Evolutionary conservation across 2,797 vertebrate species (phyloP).

Genomic region (Danionella dracula): DNA sequence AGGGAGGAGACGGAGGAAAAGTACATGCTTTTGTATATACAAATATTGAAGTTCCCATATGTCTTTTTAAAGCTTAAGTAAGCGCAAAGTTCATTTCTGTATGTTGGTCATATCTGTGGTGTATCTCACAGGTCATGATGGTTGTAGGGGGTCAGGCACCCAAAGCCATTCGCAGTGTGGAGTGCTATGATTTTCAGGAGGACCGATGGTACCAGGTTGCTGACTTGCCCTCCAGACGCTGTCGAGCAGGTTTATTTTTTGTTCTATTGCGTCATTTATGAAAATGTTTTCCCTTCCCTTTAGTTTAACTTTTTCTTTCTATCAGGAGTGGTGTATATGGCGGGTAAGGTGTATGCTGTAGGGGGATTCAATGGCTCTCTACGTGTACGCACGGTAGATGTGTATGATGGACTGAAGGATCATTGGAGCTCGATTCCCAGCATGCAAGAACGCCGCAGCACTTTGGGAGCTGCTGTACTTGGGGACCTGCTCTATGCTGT

Average conservation of each 20-base stretch:
- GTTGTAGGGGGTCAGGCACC: constrained; percentile 95
- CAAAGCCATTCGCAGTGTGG: constrained; percentile 93
- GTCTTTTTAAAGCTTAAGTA: too few species aligned
- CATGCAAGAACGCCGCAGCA: constrained; percentile 94
- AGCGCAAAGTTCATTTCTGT: too few species aligned
- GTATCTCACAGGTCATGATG: constrained; percentile 83
- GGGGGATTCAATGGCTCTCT: constrained; percentile 93
- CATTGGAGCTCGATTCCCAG: constrained; percentile 87
- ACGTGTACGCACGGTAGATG: constrained; percentile 87
- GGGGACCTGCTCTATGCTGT: constrained; percentile 88
- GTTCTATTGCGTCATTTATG: neutral
- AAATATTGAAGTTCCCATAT: too few species aligned
- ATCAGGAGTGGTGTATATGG: constrained; percentile 89
- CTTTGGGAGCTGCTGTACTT: constrained; percentile 85
- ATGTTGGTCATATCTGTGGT: neutral
- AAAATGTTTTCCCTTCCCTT: neutral
- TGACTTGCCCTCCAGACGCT: constrained; percentile 89
- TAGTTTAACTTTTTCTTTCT: neutral
- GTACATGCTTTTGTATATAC: too few species aligned
- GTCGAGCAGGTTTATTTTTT: constrained; percentile 78
- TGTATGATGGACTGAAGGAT: constrained; percentile 83
- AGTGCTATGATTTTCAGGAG: constrained; percentile 95
- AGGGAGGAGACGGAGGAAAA: too few species aligned
- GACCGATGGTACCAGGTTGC: constrained; percentile 94
- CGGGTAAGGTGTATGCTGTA: constrained; percentile 83